phyloP scores from a whole-genome alignment of 1,140 invertebrate species.

The Tigriopus japonicus region DNA sequence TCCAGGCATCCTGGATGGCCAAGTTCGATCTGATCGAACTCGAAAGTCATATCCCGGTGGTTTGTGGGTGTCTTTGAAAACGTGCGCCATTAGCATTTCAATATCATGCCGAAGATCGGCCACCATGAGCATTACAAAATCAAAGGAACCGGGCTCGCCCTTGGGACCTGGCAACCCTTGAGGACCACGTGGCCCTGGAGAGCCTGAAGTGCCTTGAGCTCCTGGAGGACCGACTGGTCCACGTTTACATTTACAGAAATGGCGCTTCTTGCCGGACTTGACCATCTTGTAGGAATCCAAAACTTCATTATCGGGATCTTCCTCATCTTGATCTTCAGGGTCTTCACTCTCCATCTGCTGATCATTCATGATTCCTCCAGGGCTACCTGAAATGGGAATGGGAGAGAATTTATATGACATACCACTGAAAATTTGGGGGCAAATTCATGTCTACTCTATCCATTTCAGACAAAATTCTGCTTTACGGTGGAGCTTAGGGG shows the following conservation, averaged over 20 bases:
- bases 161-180: slow-evolving; percentile 34
- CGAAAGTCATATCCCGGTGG: no score
- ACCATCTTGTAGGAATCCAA: background rate
- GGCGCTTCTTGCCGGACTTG: slow-evolving; percentile 3
- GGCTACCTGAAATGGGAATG: background rate
- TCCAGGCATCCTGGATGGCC: no score
- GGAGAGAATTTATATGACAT: no score
- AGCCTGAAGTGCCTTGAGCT: slow-evolving; percentile 35
- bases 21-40: no score
- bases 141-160: slow-evolving; percentile 37
- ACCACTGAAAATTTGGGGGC: no score
- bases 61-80: slow-evolving; percentile 24
- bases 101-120: slow-evolving; percentile 41
- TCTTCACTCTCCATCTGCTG: slow-evolving; percentile 4
- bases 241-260: slow-evolving; percentile 19
- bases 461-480: no score
- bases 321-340: slow-evolving; percentile 1
- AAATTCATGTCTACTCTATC: no score
- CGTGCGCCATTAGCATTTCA: slow-evolving; percentile 35
- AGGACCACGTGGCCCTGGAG: slow-evolving; percentile 34
- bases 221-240: slow-evolving; percentile 33
- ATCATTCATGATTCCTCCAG: background rate
- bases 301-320: background rate
- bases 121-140: slow-evolving; percentile 37
- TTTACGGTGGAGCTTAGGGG: no score